Evolutionary conservation across 2,797 vertebrate species (phyloP).

Genomic region (Ceryle rudis): DNA sequence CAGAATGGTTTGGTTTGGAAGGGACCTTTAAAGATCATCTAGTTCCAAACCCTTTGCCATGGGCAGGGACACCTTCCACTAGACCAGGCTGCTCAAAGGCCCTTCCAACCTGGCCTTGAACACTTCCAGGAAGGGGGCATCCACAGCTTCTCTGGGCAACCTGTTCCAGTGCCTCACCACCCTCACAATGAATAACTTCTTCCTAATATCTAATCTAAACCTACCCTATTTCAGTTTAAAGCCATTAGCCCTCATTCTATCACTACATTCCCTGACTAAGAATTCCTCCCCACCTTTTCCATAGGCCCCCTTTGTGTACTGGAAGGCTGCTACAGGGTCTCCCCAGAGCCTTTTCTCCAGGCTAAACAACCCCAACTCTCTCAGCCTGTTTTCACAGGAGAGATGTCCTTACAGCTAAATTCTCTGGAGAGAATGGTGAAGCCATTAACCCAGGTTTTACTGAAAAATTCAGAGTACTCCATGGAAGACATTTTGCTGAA

Average conservation of each 20-base stretch:
- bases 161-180: background rate
- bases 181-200: background rate
- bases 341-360: background rate
- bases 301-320: background rate
- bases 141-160: background rate
- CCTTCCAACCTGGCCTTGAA: background rate
- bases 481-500: background rate
- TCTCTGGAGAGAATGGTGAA: background rate
- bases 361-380: background rate
- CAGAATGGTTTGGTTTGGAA: background rate
- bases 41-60: background rate
- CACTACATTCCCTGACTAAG: background rate
- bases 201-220: background rate
- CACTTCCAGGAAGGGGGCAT: background rate
- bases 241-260: background rate
- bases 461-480: background rate
- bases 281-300: background rate
- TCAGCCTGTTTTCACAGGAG: background rate
- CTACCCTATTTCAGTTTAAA: background rate
- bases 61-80: background rate
- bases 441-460: background rate
- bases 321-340: background rate
- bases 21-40: background rate
- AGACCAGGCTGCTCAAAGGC: background rate
- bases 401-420: fast-evolving